Evolutionary conservation across 1,140 invertebrate species (phyloP), one percentile per base, ranked within the genome.

Genomic region (Aphelinus atriplicis): DNA sequence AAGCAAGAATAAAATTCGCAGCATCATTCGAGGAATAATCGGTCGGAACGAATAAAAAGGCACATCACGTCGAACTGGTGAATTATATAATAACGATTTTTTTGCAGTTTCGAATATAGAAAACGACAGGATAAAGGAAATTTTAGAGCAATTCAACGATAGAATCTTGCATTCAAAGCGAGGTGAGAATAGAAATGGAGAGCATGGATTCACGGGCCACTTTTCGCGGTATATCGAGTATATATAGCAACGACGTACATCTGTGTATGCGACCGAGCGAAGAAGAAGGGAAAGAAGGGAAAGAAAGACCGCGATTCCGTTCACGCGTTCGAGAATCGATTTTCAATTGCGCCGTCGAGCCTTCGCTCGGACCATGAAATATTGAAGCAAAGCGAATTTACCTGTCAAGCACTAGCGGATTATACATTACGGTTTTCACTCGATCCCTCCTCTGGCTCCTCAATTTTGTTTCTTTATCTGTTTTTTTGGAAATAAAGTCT

Each of bases 371-470:
- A 26, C 26, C 26, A 26, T 71, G 51, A 64, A 63, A 71, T 71
- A 71, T 71, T 71, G 45, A 71, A 71, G 63, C 70, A 71, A 64
- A 71, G 45, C 61, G 51, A 7, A 60, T 45, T 57, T 42, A 26
- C 26, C 26, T 10, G 5, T n/a, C 26, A 26, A 26, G 10, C 56
- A n/a, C 1, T 10, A 57, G 26, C 60, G 47, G 50, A 65, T 65
- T 50, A 65, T 4, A 65, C 48, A 65, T 65, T 65, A 65, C 50
- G 48, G 7, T 45, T 61, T 42, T 45, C n/a, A 61, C 60, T 61
- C 9, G 26, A 26, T 26, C 26, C 26, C 26, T 26, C 0, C 26
- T 26, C 26, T 26, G 26, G 26, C 26, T 26, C 26, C 26, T 26
- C 26, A 26, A 26, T 26, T 26, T 26, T 26, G 26, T 26, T 26